Evolutionary conservation across 2,888 invertebrate species (phyloP).

Genomic region (Apamea sordens): DNA sequence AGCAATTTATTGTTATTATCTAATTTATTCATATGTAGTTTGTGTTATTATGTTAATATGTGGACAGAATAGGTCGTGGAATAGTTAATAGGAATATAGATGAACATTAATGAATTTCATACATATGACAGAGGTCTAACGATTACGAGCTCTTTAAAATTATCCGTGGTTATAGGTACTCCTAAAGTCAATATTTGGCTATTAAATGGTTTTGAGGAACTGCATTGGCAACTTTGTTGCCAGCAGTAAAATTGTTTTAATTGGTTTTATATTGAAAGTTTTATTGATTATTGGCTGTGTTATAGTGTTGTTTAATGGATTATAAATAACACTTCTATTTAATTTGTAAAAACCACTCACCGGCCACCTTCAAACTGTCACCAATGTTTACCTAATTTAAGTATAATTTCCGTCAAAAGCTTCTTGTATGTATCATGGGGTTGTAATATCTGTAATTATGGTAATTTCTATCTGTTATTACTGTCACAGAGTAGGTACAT

Average conservation of each 20-base stretch:
- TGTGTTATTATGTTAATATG: conserved; percentile 58
- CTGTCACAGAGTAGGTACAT: not conserved
- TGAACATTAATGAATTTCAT: conserved; percentile 61
- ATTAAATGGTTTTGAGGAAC: conserved; percentile 47
- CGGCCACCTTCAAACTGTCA: conserved; percentile 4
- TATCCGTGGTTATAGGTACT: conserved; percentile 26
- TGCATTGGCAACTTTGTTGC: conserved; percentile 37
- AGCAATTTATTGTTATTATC: conserved; percentile 58
- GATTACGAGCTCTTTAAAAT: conserved; percentile 36
- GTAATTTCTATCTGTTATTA: not conserved
- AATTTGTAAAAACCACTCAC: conserved; percentile 2
- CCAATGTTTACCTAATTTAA: conserved; percentile 1
- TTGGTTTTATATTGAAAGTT: conserved; percentile 30
- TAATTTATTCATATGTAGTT: conserved; percentile 45
- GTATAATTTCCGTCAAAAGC: not conserved
- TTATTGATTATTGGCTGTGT: conserved; percentile 26
- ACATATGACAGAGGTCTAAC: conserved; percentile 32
- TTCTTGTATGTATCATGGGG: not conserved
- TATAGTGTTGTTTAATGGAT: conserved; percentile 19
- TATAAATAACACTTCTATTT: conserved; percentile 22
- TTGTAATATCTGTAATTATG: not conserved
- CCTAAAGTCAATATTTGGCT: conserved; percentile 47
- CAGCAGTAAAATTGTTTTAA: conserved; percentile 33
- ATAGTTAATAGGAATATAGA: conserved; percentile 65
- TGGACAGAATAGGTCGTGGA: conserved; percentile 59